Conservation (phyloP, 2,113 vertebrate species). For the Rhea pennata region DNA sequence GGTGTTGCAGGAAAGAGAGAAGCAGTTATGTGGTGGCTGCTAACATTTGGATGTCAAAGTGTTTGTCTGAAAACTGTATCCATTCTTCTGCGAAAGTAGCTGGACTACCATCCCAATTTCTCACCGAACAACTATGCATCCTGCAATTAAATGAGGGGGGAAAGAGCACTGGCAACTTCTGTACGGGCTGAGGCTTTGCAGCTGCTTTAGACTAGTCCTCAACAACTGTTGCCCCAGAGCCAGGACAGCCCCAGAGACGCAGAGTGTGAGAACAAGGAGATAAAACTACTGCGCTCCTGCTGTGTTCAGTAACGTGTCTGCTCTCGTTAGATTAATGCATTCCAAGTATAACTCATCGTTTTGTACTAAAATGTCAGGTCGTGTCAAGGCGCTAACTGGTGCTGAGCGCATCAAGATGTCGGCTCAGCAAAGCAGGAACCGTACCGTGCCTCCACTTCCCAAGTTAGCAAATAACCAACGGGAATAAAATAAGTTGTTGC, state of each 20-base stretch:
- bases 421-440: not conserved
- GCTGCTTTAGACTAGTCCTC: conserved; percentile 10
- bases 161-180: conserved; percentile 1
- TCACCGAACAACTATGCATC: conserved; percentile 64
- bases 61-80: conserved; percentile 54
- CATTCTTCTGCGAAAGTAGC: conserved; percentile 12
- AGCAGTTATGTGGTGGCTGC: not conserved
- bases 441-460: not conserved
- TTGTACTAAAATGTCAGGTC: not conserved
- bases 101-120: conserved; percentile 43
- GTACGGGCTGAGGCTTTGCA: conserved; percentile 27
- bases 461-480: not conserved
- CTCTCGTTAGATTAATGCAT: not conserved
- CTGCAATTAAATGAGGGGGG: not conserved
- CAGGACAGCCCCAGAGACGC: not conserved
- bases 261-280: not conserved
- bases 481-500: not conserved
- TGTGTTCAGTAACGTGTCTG: not conserved
- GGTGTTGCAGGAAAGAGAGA: not conserved
- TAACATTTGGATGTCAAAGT: conserved; percentile 53
- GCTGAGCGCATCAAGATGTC: not conserved
- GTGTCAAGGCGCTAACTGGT: fast-evolving
- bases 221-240: not conserved
- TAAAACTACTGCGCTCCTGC: not conserved
- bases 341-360: not conserved